Evolutionary conservation across 2,113 vertebrate species (phyloP), one percentile per base, ranked within the genome.

Genomic region (Hyperopisus bebe): DNA sequence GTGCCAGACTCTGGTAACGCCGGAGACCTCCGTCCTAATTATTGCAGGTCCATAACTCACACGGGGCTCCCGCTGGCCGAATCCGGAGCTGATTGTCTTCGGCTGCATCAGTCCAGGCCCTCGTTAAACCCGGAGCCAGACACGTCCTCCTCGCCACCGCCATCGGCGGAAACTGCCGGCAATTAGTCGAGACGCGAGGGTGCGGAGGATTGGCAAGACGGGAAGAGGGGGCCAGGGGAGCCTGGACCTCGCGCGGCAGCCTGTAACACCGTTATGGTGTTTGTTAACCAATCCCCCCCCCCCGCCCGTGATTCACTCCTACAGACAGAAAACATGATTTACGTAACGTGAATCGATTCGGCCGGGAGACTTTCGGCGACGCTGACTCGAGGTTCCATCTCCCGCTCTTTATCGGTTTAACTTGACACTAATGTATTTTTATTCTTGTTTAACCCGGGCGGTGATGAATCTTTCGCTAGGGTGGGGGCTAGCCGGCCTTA

Each of bases 321-420:
- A 94, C 95, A 97, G 97, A 97, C 97, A 97, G 97, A 98, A 98
- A 98, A 99, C 97, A 98, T 97, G 98, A 99, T 98, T 98, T 97
- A 98, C 98, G 97, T 97, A 97, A 97, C 97, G 96, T 95, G 95
- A 97, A 99, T 99, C 98, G 97, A 98, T 99, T 98, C 95, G 94
- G 96, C 35, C 97, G 96, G 96, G 96, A 96, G 97, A 97, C 96
- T 97, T 97, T 97, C 94, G 91, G 96, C 95, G 97, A 96, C 96
- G 95, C 95, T 95, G 96, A 97, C 96, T 93, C 94, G 96, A 96
- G 95, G 97, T 97, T 95, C 95, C 95, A 96, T 95, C 96, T 96
- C 2, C 96, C 97, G 97, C 96, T 97, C 97, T 97, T 97, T 97
- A 98, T 98, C 98, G 97, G 97, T 97, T 97, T 96, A 97, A 97